Base-by-base conservation (phyloP, 2,888 invertebrate genomes). In the Patella depressa region DNA sequence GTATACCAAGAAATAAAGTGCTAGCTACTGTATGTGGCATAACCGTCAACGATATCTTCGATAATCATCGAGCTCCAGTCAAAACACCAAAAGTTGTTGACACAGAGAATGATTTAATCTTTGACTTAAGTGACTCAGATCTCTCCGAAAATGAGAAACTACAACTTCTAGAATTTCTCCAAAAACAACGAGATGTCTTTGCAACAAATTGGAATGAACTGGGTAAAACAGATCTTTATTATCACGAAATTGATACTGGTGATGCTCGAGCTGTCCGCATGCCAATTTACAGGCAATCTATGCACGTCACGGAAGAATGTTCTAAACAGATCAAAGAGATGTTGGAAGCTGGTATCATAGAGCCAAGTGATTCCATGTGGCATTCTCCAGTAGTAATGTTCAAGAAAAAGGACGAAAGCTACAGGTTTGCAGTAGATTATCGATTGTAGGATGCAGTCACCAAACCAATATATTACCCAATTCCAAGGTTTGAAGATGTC, bases 391-490 rank as follows among this genome's bases (percentile, higher is more conserved):
- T 84, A 17, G 75, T 83, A 5, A 53, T 84, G 11, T 80, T 81
- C 0, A 77, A 77, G 54, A 81, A 84, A 71, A 78, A 78, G 57
- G 72, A 72, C 17, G 81, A 80, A 4, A 76, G 77, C 1, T 80
- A 76, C 14, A 55, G 85, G 14, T 83, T 85, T 75, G 80, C 80
- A 2, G 71, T 83, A 14, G 82, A 85, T 71, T 84, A 78, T 65
- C 53, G 83, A 0, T 71, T 72, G 15, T 55, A 82, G 2, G 82
- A 82, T 69, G 75, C 74, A 14, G 72, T 81, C 4, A 82, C 80
- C 19, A 34, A 75, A 19, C 80, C 82, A n/a, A 78, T 79, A 0
- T 74, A 73, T 57, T 82, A 79, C n/a, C 79, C 82, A 19, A 69
- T 84, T 0, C 77, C 80, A 53, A 78, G 76, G 72, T 78, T 82